Conservation (phyloP, 1,140 invertebrate species). For the Formica exsecta region DNA sequence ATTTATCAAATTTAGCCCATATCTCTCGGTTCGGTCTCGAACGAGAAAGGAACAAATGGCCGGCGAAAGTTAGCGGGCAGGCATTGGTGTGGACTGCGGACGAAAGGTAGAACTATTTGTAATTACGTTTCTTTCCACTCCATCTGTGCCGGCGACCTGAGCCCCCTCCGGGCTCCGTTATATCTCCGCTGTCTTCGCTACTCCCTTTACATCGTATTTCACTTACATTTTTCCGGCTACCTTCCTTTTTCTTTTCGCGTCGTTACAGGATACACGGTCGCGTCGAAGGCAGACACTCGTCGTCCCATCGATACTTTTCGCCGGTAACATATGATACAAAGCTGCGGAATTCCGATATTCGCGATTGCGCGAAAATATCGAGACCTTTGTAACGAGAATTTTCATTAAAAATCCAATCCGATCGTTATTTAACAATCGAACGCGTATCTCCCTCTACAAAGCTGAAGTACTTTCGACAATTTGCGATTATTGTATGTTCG, state of each 20-base stretch:
- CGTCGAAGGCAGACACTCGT: slow-evolving; percentile 1
- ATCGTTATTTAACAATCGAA: slow-evolving; percentile 28
- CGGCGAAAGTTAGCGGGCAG: slow-evolving; percentile 33
- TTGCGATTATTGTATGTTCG: background rate
- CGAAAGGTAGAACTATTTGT: slow-evolving; percentile 75
- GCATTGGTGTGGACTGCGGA: slow-evolving; percentile 40
- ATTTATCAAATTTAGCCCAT: slow-evolving; percentile 59
- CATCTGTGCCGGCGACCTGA: slow-evolving; percentile 52
- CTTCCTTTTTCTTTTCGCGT: background rate
- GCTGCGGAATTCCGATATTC: background rate
- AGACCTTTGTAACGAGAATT: slow-evolving; percentile 5
- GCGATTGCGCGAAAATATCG: background rate
- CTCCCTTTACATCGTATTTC: slow-evolving; percentile 50
- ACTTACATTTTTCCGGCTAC: slow-evolving; percentile 29
- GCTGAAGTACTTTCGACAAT: slow-evolving; percentile 24
- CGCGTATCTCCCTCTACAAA: background rate
- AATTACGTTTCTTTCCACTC: slow-evolving; percentile 77
- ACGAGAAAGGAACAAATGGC: slow-evolving; percentile 18
- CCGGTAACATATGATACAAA: background rate
- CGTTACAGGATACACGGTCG: background rate
- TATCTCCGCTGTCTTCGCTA: slow-evolving; percentile 32
- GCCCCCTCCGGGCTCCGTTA: background rate
- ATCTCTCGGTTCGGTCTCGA: slow-evolving; percentile 34
- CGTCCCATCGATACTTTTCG: slow-evolving; percentile 29
- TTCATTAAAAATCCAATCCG: slow-evolving; percentile 53